These are phyloP conservation scores for Ectemnius lituratus DNA, from an alignment of 2,888 invertebrate genomes.

Conservation along the genomic window DNA sequence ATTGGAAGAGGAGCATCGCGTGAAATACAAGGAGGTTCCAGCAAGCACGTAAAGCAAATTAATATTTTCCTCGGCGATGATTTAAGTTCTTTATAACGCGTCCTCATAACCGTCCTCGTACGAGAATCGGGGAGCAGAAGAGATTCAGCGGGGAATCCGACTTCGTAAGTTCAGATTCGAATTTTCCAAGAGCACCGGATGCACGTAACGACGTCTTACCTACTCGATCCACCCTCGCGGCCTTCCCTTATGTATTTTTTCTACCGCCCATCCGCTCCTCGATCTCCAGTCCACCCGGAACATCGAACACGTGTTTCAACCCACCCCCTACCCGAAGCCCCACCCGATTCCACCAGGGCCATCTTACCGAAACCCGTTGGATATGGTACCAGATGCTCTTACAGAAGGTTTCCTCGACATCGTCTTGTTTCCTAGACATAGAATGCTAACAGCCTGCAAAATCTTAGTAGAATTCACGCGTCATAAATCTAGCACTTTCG, in stretches of 20 bases:
- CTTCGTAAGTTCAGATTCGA: constrained; percentile 56
- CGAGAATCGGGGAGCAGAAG: constrained; percentile 35
- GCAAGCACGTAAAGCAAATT: constrained; percentile 64
- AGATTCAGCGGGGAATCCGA: constrained; percentile 25
- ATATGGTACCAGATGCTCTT: constrained; percentile 74
- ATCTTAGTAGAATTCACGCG: constrained; percentile 22
- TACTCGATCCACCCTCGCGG: constrained; percentile 67
- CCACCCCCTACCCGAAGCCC: constrained; percentile 71
- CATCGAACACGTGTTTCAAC: constrained; percentile 77
- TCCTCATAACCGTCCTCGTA: constrained; percentile 38
- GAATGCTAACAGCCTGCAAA: constrained; percentile 50
- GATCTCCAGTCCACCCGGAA: constrained; percentile 56
- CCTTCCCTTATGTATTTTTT: constrained; percentile 70
- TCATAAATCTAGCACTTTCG: constrained; percentile 6
- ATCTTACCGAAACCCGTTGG: constrained; percentile 60
- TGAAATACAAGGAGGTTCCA: constrained; percentile 57
- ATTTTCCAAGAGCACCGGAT: constrained; percentile 70
- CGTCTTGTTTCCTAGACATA: constrained; percentile 59
- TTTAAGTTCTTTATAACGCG: constrained; percentile 54
- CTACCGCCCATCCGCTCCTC: constrained; percentile 63
- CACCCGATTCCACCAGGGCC: constrained; percentile 37
- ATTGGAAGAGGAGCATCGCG: constrained; percentile 54
- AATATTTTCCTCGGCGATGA: constrained; percentile 64
- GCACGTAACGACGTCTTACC: constrained; percentile 77
- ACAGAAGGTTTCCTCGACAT: constrained; percentile 60